These are phyloP conservation scores for Sus cebifrons DNA, from an alignment of 2,797 vertebrate genomes.

Conservation along the genomic window DNA sequence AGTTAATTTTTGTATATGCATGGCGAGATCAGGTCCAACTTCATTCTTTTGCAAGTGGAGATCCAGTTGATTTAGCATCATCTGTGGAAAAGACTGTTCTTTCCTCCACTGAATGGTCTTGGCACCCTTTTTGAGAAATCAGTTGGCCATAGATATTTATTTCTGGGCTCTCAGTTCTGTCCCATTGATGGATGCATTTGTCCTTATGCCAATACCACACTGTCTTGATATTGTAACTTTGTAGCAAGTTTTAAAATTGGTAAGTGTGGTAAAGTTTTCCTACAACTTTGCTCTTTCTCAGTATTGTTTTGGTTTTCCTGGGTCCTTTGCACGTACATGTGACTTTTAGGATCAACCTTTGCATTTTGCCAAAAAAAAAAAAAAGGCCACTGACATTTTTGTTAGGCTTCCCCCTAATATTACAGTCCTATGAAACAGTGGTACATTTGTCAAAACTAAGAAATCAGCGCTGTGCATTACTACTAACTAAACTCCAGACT, in stretches of 20 bases:
- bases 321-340: neutral
- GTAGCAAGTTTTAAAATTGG: neutral
- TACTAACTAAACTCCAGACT: neutral
- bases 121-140: neutral
- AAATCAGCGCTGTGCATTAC: neutral
- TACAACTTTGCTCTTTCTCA: neutral
- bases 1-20: neutral
- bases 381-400: neutral
- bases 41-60: neutral
- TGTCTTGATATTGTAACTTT: neutral
- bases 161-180: neutral
- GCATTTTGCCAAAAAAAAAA: neutral
- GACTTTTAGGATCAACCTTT: neutral
- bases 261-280: neutral
- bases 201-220: neutral
- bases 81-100: neutral
- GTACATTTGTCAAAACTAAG: neutral
- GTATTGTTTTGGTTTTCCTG: neutral
- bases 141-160: neutral
- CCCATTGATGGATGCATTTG: neutral
- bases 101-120: neutral
- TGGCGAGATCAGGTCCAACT: neutral
- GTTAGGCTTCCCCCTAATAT: neutral
- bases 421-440: neutral
- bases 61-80: neutral